Percentiles rank a stretch among this genome's conserved stretches.
Evolutionary conservation across 2,888 invertebrate species (phyloP).

Genomic region (Leptogaster cylindrica): DNA sequence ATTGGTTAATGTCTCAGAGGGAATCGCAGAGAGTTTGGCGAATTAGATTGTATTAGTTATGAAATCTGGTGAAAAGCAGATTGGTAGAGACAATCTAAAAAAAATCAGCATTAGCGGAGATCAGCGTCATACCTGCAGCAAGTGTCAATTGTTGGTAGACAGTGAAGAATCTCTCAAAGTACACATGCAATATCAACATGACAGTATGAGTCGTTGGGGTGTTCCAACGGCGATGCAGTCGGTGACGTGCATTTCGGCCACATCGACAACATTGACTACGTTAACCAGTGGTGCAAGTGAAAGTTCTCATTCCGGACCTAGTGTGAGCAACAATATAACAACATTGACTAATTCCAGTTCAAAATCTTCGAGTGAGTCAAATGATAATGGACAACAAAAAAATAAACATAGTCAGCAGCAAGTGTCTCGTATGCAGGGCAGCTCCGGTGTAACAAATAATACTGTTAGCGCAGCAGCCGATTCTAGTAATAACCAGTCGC

Average conservation of each 20-base stretch:
- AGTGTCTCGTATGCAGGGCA: constrained; percentile 47
- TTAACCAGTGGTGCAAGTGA: background rate
- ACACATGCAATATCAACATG: constrained; percentile 80
- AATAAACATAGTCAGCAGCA: constrained; percentile 50
- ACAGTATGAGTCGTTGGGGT: constrained; percentile 62
- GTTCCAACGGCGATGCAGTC: constrained; percentile 42
- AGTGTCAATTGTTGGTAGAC: constrained; percentile 77
- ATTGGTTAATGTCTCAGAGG: background rate
- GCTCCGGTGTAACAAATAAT: constrained; percentile 51
- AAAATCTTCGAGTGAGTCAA: constrained; percentile 47
- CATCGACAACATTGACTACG: constrained; percentile 31
- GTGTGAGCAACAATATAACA: constrained; percentile 28
- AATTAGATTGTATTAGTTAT: constrained; percentile 43
- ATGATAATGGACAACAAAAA: constrained; percentile 67
- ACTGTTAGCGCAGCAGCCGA: constrained; percentile 76
- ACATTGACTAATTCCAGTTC: constrained; percentile 43
- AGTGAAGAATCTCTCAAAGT: constrained; percentile 79
- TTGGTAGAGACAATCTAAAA: constrained; percentile 45
- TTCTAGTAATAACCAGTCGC: constrained; percentile 70
- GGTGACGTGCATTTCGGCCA: background rate
- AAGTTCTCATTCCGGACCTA: constrained; percentile 5
- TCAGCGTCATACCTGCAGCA: constrained; percentile 73
- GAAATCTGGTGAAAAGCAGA: constrained; percentile 48
- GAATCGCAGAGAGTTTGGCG: background rate
- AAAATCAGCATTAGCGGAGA: constrained; percentile 3